phyloP scores from a whole-genome alignment of 2,888 invertebrate genomes.

The Sialis lutaria region DNA sequence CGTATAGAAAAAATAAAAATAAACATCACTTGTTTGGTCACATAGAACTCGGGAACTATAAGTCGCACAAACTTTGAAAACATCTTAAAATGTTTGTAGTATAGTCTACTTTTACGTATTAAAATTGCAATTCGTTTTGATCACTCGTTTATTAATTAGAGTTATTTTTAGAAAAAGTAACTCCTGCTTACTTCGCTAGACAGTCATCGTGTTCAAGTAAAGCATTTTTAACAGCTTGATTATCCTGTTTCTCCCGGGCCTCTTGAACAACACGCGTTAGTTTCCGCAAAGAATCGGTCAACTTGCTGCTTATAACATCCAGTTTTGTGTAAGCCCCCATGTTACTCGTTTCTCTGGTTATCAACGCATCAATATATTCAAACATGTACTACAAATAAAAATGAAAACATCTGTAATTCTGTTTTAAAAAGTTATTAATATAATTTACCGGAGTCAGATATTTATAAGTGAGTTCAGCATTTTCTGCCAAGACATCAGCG shows the following conservation, averaged over 20 bases:
- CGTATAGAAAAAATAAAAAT: too few species aligned
- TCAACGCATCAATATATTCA: constrained; percentile 90
- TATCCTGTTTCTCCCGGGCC: constrained; percentile 73
- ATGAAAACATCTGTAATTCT: not conserved
- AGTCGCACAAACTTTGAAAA: too few species aligned
- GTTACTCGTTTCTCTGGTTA: constrained; percentile 91
- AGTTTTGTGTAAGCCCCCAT: constrained; percentile 92
- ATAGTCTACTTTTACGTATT: too few species aligned
- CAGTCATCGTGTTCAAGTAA: constrained; percentile 85
- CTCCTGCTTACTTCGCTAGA: constrained; percentile 41
- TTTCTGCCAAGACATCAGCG: constrained; percentile 94
- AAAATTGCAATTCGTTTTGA: too few species aligned
- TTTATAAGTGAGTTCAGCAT: constrained; percentile 90
- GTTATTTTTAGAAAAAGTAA: not conserved
- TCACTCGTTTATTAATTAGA: too few species aligned
- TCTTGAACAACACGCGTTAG: constrained; percentile 90
- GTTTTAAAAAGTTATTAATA: constrained; percentile 3
- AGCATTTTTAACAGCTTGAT: constrained; percentile 74
- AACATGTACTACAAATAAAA: constrained; percentile 54
- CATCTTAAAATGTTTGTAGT: too few species aligned
- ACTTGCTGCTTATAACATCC: constrained; percentile 81
- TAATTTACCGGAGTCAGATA: constrained; percentile 66
- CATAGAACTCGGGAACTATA: too few species aligned
- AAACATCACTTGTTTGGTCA: too few species aligned
- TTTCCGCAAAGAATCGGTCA: constrained; percentile 78